These are phyloP conservation scores for Allophyes oxyacanthae DNA, from an alignment of 2,888 invertebrate genomes.

Conservation along the genomic window DNA sequence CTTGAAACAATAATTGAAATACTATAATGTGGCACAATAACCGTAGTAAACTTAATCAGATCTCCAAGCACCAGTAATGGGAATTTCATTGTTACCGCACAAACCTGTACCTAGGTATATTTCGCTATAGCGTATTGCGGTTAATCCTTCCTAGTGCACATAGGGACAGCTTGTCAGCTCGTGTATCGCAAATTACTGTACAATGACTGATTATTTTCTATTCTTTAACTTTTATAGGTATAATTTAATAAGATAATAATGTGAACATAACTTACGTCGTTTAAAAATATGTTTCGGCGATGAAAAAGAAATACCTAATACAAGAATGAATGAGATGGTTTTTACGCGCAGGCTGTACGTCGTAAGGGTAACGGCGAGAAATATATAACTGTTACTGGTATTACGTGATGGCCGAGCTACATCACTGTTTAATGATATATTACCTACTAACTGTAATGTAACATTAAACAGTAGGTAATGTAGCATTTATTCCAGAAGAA, in stretches of 20 bases:
- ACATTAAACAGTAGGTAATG: too few relatives aligned
- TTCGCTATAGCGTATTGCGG: conserved; percentile 11
- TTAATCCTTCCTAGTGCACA: conserved; percentile 15
- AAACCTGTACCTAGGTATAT: conserved; percentile 6
- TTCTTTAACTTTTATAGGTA: conserved; percentile 6
- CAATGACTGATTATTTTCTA: conserved; percentile 10
- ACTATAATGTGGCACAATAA: conserved; percentile 1
- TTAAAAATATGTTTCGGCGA: conserved; percentile 21
- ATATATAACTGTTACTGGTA: conserved; percentile 40
- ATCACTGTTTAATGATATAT: conserved; percentile 41
- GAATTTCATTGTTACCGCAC: conserved; percentile 30
- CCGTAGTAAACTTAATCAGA: conserved; percentile 18
- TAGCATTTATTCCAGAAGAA: conserved; percentile 17
- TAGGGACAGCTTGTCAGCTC: conserved; percentile 25
- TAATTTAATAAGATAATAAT: conserved; percentile 6
- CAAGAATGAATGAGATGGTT: conserved; percentile 28
- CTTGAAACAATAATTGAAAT: too few relatives aligned
- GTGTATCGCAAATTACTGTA: conserved; percentile 23
- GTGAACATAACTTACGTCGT: conserved; percentile 4
- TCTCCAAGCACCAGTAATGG: conserved; percentile 15
- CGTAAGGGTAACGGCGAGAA: conserved; percentile 33
- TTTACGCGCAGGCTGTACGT: conserved; percentile 28
- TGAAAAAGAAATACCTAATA: conserved; percentile 13
- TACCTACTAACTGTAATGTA: conserved; percentile 6
- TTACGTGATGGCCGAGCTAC: conserved; percentile 43